These are phyloP conservation scores for Mastomys coucha DNA, from an alignment of 2,113 vertebrate species.

Conservation along the genomic window DNA sequence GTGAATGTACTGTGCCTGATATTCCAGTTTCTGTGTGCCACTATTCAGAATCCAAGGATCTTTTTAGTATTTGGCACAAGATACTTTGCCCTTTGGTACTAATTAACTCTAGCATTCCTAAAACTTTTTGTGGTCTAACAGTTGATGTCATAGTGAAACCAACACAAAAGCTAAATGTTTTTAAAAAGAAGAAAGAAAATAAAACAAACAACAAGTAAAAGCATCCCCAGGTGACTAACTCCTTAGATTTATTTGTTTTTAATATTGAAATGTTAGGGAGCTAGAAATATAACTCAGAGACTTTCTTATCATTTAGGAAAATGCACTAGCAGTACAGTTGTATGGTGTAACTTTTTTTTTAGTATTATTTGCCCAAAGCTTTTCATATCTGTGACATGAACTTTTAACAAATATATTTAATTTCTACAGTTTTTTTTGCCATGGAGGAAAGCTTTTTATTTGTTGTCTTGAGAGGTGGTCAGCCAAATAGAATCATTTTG, in stretches of 20 bases:
- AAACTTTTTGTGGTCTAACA: not conserved
- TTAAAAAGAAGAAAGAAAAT: not conserved
- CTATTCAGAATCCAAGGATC: not conserved
- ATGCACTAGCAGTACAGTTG: not conserved
- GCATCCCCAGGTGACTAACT: not conserved
- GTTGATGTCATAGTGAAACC: not conserved
- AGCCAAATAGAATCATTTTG: not conserved
- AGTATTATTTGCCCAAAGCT: not conserved
- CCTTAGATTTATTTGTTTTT: not conserved
- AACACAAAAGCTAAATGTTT: not conserved
- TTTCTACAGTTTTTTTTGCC: not conserved
- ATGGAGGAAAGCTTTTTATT: not conserved
- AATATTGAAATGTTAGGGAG: not conserved
- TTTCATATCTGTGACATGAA: not conserved
- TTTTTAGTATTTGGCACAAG: not conserved
- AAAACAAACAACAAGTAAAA: not conserved
- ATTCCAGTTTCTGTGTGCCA: not conserved
- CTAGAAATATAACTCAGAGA: conserved; percentile 11
- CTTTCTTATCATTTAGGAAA: not conserved
- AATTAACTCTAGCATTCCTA: not conserved
- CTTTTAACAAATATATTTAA: not conserved
- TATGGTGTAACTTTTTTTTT: not conserved
- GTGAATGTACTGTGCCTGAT: rapidly evolving
- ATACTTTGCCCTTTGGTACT: not conserved
- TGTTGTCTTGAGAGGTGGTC: not conserved